Conservation (phyloP, 2,113 vertebrate species). For the Seriola aureovittata region DNA sequence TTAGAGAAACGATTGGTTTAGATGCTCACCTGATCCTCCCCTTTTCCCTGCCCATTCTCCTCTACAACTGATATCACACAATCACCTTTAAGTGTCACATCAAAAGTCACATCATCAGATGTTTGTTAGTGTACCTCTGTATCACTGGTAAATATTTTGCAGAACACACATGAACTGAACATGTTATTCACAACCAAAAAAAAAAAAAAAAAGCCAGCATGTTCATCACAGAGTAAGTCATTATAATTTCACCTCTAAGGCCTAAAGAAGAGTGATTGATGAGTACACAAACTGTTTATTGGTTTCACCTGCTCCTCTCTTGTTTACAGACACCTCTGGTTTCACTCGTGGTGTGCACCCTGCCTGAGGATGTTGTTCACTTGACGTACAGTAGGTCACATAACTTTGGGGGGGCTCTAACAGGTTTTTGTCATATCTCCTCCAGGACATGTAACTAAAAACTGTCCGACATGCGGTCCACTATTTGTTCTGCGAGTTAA, state of each 20-base stretch:
- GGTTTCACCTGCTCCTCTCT: constrained; percentile 11
- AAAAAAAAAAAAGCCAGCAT: not conserved
- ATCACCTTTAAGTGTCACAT: constrained; percentile 1
- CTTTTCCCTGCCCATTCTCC: too few species aligned
- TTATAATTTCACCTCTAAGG: constrained; percentile 6
- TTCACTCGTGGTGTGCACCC: constrained; percentile 39
- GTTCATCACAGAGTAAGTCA: not conserved
- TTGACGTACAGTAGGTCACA: not conserved
- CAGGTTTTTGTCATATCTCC: constrained; percentile 20
- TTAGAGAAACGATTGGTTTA: not conserved
- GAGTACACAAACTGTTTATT: not conserved
- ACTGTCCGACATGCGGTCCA: not conserved
- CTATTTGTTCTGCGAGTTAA: constrained; percentile 8
- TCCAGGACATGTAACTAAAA: constrained; percentile 15
- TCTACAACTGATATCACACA: not conserved
- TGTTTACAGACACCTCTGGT: constrained; percentile 41
- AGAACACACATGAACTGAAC: not conserved
- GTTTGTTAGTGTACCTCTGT: not conserved
- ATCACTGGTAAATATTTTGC: not conserved
- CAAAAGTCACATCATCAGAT: not conserved
- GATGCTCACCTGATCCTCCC: not conserved
- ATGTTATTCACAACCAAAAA: not conserved
- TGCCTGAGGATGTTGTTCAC: constrained; percentile 41
- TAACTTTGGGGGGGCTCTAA: constrained; percentile 22
- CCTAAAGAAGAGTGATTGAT: constrained; percentile 11